Evolutionary conservation across 2,888 invertebrate genomes (phyloP).

Genomic region (Stegophylla sp.): DNA sequence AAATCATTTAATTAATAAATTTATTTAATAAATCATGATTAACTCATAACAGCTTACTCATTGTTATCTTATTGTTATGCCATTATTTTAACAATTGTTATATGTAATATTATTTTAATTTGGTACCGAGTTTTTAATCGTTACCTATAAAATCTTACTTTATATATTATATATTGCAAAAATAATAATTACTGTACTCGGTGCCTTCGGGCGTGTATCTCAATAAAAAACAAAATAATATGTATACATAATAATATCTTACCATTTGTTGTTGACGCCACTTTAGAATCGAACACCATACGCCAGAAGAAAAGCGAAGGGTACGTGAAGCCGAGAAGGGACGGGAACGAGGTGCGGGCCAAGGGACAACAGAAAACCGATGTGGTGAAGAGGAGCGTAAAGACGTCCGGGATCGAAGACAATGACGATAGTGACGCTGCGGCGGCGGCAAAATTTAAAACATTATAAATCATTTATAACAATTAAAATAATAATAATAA

Average conservation of each 20-base stretch:
- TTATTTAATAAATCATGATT: too few relatives aligned
- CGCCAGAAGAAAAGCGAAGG: constrained; percentile 10
- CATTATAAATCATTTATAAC: not conserved
- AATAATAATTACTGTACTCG: not conserved
- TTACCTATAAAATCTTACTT: too few relatives aligned
- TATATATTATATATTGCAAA: too few relatives aligned
- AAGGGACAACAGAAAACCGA: not conserved
- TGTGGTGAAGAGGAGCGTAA: constrained; percentile 26
- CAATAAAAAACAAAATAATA: not conserved
- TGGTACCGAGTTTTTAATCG: too few relatives aligned
- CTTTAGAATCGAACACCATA: not conserved
- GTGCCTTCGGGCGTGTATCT: not conserved
- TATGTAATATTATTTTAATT: too few relatives aligned
- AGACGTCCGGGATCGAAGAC: constrained; percentile 52
- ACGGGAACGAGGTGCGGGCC: not conserved
- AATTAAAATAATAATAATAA: not conserved
- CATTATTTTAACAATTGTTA: too few relatives aligned
- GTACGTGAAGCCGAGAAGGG: not conserved
- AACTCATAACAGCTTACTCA: too few relatives aligned
- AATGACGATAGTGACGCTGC: not conserved
- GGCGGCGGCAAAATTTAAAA: constrained; percentile 10
- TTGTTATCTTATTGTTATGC: too few relatives aligned
- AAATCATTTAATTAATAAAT: too few relatives aligned
- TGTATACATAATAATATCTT: too few relatives aligned
- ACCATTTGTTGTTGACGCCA: too few relatives aligned